Evolutionary conservation across 2,797 vertebrate species (phyloP), one percentile per base, ranked within the genome.

Genomic region (Pangasius macronema): DNA sequence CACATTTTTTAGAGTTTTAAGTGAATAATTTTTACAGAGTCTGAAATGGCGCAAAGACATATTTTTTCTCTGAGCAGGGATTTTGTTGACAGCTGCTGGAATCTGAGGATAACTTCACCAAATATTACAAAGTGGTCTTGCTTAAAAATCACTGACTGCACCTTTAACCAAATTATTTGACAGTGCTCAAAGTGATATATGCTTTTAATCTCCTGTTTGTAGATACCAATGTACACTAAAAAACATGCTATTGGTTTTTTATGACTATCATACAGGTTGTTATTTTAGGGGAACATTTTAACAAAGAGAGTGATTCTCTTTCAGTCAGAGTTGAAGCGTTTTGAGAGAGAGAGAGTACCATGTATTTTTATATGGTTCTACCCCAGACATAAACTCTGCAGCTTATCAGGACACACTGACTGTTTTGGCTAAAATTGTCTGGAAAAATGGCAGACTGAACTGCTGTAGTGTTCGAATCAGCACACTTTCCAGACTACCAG

Each of bases 321-420:
- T 57, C 53, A 39, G 33, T 24, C 53, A 39, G 18, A 3, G 0
- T 18, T 30, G n/a, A 55, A 81, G 11, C 0, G 30, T 57, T 30
- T 20, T 42, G 63, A 70, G 46, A n/a, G 46, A n/a, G 46, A 51
- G 46, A 18, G 46, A 20, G 13, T 33, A 51, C 27, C 5, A 16
- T 49, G 73, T 51, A 76, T 81, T 82, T 61, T 82, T 30, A 65
- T 9, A n/a, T 18, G 6, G 18, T 42, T 82, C 61, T 51, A 33
- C 42, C 42, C 27, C 81, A 83, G 18, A 51, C 27, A 67, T 67
- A 51, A 83, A 83, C 81, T 49, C 14, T n/a, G 24, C 24, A 30
- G 9, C 61, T 83, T 83, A 82, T 82, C 80, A 49, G 16, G 27
- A 33, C 42, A 67, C 61, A 51, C n/a, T 49, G 27, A 83, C 6